Evolutionary conservation across 2,113 vertebrate species (phyloP).

Genomic region (Pomatostomus ruficeps): DNA sequence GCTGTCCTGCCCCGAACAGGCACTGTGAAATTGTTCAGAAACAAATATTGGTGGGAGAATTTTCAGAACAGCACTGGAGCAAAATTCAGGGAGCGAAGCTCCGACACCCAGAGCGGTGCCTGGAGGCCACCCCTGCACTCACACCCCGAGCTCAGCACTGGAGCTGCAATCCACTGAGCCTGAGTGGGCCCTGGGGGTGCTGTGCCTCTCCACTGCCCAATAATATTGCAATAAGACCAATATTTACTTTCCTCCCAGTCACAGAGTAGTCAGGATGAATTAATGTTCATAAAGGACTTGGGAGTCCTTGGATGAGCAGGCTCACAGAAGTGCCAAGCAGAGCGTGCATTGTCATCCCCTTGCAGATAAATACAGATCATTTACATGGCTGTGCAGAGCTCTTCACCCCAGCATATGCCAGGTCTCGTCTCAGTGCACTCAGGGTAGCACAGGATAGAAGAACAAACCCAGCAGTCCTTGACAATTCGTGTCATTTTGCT

Average conservation of each 20-base stretch:
- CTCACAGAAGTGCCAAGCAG: neutral
- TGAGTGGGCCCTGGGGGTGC: neutral
- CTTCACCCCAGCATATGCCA: neutral
- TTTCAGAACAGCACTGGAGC: neutral
- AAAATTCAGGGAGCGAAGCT: neutral
- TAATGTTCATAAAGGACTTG: conserved; percentile 40
- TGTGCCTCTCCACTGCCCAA: neutral
- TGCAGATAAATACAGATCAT: conserved; percentile 8
- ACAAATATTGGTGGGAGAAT: neutral
- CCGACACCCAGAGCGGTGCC: neutral
- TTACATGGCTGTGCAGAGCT: neutral
- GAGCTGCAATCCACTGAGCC: neutral
- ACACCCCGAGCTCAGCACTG: neutral
- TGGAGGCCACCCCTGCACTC: neutral
- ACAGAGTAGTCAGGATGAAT: conserved; percentile 29
- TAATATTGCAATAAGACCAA: conserved; percentile 31
- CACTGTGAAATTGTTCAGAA: neutral
- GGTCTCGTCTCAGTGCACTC: neutral
- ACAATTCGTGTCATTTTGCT: conserved; percentile 47
- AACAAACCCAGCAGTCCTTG: conserved; percentile 28
- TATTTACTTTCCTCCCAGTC: conserved; percentile 35
- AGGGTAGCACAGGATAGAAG: neutral
- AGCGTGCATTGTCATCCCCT: conserved; percentile 24
- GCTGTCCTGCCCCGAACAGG: neutral
- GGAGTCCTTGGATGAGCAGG: conserved; percentile 41